Percentiles rank a stretch among this genome's conserved stretches.
Conservation (phyloP, 2,797 vertebrate genomes). For the Cyclopterus lumpus region DNA sequence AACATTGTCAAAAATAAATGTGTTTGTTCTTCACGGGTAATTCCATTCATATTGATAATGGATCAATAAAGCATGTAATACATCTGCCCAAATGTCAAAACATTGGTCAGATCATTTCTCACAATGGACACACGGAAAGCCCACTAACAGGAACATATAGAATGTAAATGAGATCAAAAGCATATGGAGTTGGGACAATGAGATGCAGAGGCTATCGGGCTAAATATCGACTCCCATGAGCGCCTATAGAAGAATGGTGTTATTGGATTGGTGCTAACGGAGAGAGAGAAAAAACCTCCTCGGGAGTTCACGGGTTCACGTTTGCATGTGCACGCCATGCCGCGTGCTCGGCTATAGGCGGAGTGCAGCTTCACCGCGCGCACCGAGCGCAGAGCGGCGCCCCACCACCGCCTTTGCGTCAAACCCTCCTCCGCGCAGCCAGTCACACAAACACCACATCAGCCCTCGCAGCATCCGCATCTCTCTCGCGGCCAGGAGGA, state of each 20-base stretch:
- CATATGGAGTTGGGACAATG: background rate
- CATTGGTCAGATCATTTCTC: background rate
- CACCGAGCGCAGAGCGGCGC: constrained; percentile 80
- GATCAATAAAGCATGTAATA: background rate
- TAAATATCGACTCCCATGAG: too few species aligned
- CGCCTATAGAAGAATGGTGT: background rate
- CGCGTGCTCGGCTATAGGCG: constrained; percentile 47
- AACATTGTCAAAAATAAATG: background rate
- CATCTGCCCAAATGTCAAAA: background rate
- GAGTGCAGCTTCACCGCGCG: constrained; percentile 57
- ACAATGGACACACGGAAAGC: background rate
- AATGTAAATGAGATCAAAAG: background rate
- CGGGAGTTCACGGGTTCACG: constrained; percentile 51
- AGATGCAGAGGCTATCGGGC: background rate
- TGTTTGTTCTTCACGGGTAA: background rate
- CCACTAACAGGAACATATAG: background rate
- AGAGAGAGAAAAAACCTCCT: background rate
- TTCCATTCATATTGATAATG: background rate
- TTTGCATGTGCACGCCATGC: constrained; percentile 5
- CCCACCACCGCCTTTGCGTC: constrained; percentile 76
- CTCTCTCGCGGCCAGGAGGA: constrained; percentile 74
- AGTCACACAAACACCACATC: constrained; percentile 69
- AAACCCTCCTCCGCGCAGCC: constrained; percentile 46
- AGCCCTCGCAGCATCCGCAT: constrained; percentile 79
- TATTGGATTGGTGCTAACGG: background rate